phyloP scores from a whole-genome alignment of 2,888 invertebrate species.

The Heteropelma amictum region DNA sequence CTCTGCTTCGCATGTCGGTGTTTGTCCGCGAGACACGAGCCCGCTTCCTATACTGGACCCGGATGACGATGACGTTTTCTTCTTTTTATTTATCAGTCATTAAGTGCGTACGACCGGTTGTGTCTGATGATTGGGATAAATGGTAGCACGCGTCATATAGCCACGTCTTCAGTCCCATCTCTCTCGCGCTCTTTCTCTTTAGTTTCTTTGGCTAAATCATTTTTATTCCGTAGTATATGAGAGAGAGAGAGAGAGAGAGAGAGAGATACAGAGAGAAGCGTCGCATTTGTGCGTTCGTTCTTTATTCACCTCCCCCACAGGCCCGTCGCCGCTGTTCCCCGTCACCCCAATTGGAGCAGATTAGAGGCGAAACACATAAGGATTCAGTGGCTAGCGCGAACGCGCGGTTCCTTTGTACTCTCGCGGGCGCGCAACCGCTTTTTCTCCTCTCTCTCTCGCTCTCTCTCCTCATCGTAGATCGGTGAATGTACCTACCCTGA shows the following conservation, averaged over 20 bases:
- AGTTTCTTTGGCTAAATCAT: constrained; percentile 4
- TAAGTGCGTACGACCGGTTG: constrained; percentile 69
- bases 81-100: constrained; percentile 71
- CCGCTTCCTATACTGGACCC: constrained; percentile 68
- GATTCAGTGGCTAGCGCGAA: too few relatives aligned
- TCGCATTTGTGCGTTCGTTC: constrained; percentile 33
- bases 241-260: constrained; percentile 4
- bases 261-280: background rate
- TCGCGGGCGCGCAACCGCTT: constrained; percentile 49
- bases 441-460: constrained; percentile 20
- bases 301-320: constrained; percentile 59
- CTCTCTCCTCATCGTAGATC: constrained; percentile 48
- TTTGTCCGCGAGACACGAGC: too few relatives aligned
- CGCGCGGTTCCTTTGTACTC: constrained; percentile 73
- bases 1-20: too few relatives aligned
- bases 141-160: constrained; percentile 76
- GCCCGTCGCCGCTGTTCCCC: constrained; percentile 40
- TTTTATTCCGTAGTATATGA: background rate
- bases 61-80: constrained; percentile 68
- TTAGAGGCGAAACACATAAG: constrained; percentile 74
- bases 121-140: constrained; percentile 76
- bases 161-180: constrained; percentile 23
- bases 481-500: constrained; percentile 71
- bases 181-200: constrained; percentile 9
- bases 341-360: constrained; percentile 75